Evolutionary conservation across 1,140 invertebrate genomes (phyloP).

Genomic region (Heliconius eleuchia): DNA sequence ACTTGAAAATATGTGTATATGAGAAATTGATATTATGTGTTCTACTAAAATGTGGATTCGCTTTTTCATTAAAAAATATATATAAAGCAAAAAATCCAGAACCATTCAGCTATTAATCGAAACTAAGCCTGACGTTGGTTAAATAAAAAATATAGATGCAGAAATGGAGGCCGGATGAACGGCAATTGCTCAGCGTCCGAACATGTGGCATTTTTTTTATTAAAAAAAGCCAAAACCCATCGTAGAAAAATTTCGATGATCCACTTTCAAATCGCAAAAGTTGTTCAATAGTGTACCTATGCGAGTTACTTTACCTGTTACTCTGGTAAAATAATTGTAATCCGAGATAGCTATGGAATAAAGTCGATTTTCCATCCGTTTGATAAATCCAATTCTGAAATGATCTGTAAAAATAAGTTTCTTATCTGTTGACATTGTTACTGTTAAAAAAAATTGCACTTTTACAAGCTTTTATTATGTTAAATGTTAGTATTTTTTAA

Average conservation of each 20-base stretch:
- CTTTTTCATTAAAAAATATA: not conserved
- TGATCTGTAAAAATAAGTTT: conserved; percentile 16
- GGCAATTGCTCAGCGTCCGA: conserved; percentile 22
- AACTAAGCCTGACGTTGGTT: conserved; percentile 9
- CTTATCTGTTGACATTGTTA: not conserved
- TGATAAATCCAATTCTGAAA: conserved; percentile 9
- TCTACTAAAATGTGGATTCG: not conserved
- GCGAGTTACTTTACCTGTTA: not conserved
- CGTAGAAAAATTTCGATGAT: conserved; percentile 26
- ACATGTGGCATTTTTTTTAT: conserved; percentile 15
- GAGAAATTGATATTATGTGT: not conserved
- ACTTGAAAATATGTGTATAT: not conserved
- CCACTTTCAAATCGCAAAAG: conserved; percentile 23
- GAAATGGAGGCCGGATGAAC: conserved; percentile 8
- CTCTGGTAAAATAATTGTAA: not conserved
- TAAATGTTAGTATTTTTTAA: not conserved
- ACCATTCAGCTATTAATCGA: conserved; percentile 3
- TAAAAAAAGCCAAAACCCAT: conserved; percentile 1
- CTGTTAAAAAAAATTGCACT: not conserved
- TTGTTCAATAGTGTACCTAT: conserved; percentile 21
- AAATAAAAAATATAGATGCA: conserved; percentile 3
- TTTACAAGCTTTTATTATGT: not conserved
- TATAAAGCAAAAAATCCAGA: conserved; percentile 2
- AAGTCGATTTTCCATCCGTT: conserved; percentile 11
- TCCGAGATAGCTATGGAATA: not conserved